Evolutionary conservation across 2,113 vertebrate species (phyloP).

Genomic region (Elephas maximus): DNA sequence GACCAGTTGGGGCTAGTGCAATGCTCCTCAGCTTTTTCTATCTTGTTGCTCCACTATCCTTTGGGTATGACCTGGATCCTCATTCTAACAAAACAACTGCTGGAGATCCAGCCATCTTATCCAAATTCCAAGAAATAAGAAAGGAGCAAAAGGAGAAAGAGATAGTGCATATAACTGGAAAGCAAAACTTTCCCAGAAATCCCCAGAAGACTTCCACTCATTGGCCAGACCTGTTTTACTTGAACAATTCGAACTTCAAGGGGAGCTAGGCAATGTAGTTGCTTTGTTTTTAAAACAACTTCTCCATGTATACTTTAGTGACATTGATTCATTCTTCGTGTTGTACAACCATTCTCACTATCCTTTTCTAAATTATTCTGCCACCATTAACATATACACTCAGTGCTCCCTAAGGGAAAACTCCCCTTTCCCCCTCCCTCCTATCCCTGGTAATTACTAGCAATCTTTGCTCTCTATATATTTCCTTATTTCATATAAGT

Average conservation of each 20-base stretch:
- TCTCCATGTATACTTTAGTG: not conserved
- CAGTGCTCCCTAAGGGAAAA: not conserved
- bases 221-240: not conserved
- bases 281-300: not conserved
- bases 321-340: not conserved
- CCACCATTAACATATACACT: not conserved
- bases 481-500: no score
- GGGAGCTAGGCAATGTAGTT: not conserved
- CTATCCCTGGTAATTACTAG: not conserved
- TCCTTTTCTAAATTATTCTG: not conserved
- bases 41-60: not conserved
- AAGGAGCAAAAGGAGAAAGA: not conserved
- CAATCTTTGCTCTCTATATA: not conserved
- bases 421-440: not conserved
- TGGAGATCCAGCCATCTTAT: not conserved
- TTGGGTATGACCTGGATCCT: not conserved
- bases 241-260: not conserved
- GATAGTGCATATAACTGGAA: not conserved
- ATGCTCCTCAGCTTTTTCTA: not conserved
- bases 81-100: slow-evolving; percentile 47
- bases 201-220: not conserved
- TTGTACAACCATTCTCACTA: not conserved
- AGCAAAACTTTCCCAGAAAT: not conserved
- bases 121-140: slow-evolving; percentile 14
- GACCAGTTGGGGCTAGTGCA: not conserved